Conservation (phyloP, 2,888 invertebrate species). For the Amiota minor region DNA sequence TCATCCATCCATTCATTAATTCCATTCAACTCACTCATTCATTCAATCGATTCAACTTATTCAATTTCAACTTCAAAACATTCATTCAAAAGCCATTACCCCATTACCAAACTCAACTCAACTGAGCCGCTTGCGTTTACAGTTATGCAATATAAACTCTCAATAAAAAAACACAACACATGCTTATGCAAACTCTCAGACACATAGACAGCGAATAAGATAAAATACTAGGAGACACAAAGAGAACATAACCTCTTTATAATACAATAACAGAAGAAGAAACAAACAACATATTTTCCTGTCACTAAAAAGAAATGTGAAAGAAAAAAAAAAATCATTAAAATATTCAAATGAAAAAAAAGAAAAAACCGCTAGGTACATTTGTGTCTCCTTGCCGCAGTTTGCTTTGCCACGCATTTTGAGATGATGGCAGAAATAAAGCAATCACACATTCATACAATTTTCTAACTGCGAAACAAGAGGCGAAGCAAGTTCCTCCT, state of each 20-base stretch:
- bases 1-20: not conserved
- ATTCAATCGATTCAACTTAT: not conserved
- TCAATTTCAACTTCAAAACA: constrained; percentile 33
- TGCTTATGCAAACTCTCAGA: constrained; percentile 4
- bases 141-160: constrained; percentile 57
- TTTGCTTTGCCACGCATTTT: constrained; percentile 41
- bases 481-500: constrained; percentile 48
- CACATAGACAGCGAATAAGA: constrained; percentile 39
- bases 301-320: not conserved
- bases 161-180: constrained; percentile 11
- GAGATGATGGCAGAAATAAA: constrained; percentile 47
- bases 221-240: constrained; percentile 30
- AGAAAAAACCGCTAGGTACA: constrained; percentile 53
- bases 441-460: constrained; percentile 44
- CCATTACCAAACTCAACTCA: constrained; percentile 41
- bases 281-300: constrained; percentile 24
- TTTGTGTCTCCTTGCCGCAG: not conserved
- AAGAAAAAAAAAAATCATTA: constrained; percentile 19
- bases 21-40: not conserved
- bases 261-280: constrained; percentile 34
- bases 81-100: constrained; percentile 22
- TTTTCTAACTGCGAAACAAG: constrained; percentile 36
- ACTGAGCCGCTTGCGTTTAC: constrained; percentile 52
- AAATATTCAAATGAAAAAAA: constrained; percentile 45
- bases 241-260: constrained; percentile 42